Base-by-base conservation (phyloP, 2,113 vertebrate species). In the Pionites leucogaster region DNA sequence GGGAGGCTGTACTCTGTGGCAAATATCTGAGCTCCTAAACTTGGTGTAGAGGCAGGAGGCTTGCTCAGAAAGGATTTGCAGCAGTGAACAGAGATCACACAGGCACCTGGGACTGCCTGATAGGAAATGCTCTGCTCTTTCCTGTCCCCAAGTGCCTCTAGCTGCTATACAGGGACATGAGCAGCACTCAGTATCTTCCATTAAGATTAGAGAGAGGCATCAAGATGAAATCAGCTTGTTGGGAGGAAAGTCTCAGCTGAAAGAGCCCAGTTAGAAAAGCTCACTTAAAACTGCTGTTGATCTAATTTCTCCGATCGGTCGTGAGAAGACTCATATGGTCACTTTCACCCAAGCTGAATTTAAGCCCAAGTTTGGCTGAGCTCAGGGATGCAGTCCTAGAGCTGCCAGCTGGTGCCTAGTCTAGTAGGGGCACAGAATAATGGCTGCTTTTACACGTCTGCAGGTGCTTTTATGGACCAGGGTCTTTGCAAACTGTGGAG, bases 391-490 rank as follows among this genome's bases (percentile, higher is more conserved):
- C 37, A 78, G 37, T 46, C 1, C 8, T 5, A 74, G 52, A 71
- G 46, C 17, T 82, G 50, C 33, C 85, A 94, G 37, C 28, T 60
- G 33, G 8, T 67, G 35, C 23, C 37, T 35, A 3, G 22, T 42
- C 29, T 28, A 44, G 42, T 0, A 0, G 7, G 31, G n/a, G 6
- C 57, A 75, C 39, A 70, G 72, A 80, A 47, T 6, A 13, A 75
- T 28, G 68, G 42, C 10, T 89, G 53, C 65, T 65, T 11, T 25
- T 23, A 25, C 10, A 6, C 2, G 0, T 19, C 63, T 77, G 79
- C 49, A 88, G 79, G 16, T 49, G 7, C 57, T 82, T 65, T 22
- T 41, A 53, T 2, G 64, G 53, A 77, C 35, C 22, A 35, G 35
- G 28, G 44, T 67, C 59, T 68, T 72, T 83, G 46, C 49, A 71